These are phyloP conservation scores for Ctenoplectra terminalis DNA, from an alignment of 1,140 invertebrate species.

Conservation along the genomic window DNA sequence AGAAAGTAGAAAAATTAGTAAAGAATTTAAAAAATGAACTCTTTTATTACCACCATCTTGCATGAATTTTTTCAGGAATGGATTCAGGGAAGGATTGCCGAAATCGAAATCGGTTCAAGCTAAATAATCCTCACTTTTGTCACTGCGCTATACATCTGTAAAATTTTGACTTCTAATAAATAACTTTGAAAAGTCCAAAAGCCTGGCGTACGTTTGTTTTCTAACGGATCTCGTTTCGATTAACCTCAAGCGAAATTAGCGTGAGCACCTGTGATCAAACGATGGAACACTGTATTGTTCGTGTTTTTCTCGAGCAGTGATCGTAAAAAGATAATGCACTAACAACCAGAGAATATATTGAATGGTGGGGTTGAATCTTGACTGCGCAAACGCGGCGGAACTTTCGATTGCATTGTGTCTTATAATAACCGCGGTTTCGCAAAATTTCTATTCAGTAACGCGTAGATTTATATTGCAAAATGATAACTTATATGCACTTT, in stretches of 20 bases:
- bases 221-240: slow-evolving; percentile 4
- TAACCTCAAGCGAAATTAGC: slow-evolving; percentile 8
- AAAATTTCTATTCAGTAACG: slow-evolving; percentile 69
- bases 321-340: neutral
- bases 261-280: neutral
- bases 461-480: slow-evolving; percentile 53
- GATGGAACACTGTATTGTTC: neutral
- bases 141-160: slow-evolving; percentile 62
- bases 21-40: neutral
- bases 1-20: too few species aligned
- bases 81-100: slow-evolving; percentile 80
- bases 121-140: slow-evolving; percentile 71
- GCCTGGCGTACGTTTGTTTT: neutral
- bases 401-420: slow-evolving; percentile 51
- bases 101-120: slow-evolving; percentile 77
- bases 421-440: slow-evolving; percentile 65
- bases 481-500: slow-evolving; percentile 30
- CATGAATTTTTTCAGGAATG: slow-evolving; percentile 73
- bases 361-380: neutral
- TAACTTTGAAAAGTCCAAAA: slow-evolving; percentile 22
- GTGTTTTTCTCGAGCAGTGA: neutral
- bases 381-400: slow-evolving; percentile 57
- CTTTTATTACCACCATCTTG: neutral
- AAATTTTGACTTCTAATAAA: slow-evolving; percentile 62
- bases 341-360: neutral